Evolutionary conservation across 2,888 invertebrate species (phyloP), one percentile per base, ranked within the genome.

Genomic region (Helobdella robusta): DNA sequence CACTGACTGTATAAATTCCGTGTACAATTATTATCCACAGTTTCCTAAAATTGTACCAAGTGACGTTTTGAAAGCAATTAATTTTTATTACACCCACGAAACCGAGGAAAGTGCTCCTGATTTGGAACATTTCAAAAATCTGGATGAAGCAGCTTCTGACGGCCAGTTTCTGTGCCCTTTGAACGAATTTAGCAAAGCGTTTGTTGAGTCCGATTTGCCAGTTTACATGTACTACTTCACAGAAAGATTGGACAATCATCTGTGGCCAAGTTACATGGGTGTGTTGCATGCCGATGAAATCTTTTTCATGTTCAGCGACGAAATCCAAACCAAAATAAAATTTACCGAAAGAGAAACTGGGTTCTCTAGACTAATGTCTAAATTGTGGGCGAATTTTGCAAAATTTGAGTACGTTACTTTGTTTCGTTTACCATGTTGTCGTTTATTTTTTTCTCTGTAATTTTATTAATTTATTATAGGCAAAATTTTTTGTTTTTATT

Each of bases 221-320:
- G 92, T 78, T 44, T 93, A 89, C 81, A 89, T 88, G 83, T 93
- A 93, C 80, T 88, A 89, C 77, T 92, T 88, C 80, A 88, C 87
- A 74, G 90, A 92, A 77, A 85, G 81, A 5, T 80, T 89, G 71
- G 83, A 86, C 75, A 84, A 85, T 69, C 88, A 88, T 76, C 89
- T 88, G 0, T 94, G 93, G 93, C 92, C 93, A 0, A 85, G 86
- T 63, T 94, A 93, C 93, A 91, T 91, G 71, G 93, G 93, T 35
- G 92, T 92, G 20, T 86, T 93, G 85, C 94, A 94, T 78, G 93
- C 88, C 2, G 92, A 94, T 79, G 93, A 94, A 81, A 91, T 94
- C 71, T 88, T 86, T 78, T 94, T 89, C 79, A 64, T 67, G 59
- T 94, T 94, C 78, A 94, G 94, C n/a, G 90, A 91, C 77, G 92